Evolutionary conservation across 1,140 invertebrate genomes (phyloP), one percentile per base, ranked within the genome.

Genomic region (Solenopsis fugax): DNA sequence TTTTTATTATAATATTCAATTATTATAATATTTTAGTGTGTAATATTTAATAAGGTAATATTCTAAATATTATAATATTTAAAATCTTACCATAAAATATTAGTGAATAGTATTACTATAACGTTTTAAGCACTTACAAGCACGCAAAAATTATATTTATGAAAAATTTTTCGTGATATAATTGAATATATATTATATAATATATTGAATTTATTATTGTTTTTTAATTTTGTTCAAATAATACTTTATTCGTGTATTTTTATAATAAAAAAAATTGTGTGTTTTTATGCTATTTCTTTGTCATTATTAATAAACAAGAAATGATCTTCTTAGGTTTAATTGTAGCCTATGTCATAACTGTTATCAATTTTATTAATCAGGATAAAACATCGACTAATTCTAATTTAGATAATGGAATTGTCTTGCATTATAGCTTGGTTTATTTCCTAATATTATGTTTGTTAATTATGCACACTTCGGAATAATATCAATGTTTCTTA

Each of bases 401-500:
- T 12, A 41, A 41, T 65, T 6, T 41, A 65, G 18, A 21, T 65
- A 65, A 21, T n/a, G 41, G 9, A 1, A 16, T 41, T 67, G 34
- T n/a, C 18, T 65, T 58, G n/a, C 58, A 29, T 29, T 65, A 41
- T 41, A 65, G 4, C 9, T 41, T 13, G 4, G 7, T 37, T 21
- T 4, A 18, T 41, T 41, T 65, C 3, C 21, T 0, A 45, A 67
- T 41, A 65, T 41, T 65, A 65, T 18, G 0, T 34, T 69, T 13
- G 52, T 4, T 92, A 94, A 21, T 91, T 89, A 24, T 93, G 90
- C 58, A 1, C 90, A 0, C n/a, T 91, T 4, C 84, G 91, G 0
- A 81, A 72, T 0, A 82, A 37, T 34, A 34, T 34, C 6, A 62
- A 5, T 34, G 6, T 64, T 62, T 62, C 12, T 29, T 24, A 29